Conservation (phyloP, 2,888 invertebrate genomes). For the Iphiclides podalirius region DNA sequence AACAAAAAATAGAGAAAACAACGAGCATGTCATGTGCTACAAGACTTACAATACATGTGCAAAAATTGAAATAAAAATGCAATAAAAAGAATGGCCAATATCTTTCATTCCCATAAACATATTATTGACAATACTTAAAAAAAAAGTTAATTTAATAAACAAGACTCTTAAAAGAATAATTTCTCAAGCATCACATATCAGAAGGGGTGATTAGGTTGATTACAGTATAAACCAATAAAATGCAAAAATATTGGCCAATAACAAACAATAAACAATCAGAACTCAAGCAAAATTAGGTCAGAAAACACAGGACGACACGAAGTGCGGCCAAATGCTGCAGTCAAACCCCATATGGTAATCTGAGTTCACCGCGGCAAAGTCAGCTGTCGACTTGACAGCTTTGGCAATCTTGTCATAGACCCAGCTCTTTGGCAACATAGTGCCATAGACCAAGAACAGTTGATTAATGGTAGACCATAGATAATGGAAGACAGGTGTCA, state of each 20-base stretch:
- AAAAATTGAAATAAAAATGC: conserved; percentile 28
- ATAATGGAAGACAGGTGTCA: not conserved
- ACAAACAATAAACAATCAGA: conserved; percentile 21
- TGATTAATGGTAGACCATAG: not conserved
- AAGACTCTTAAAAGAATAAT: no score
- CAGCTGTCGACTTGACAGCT: conserved; percentile 26
- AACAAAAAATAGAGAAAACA: conserved; percentile 42
- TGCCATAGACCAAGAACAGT: not conserved
- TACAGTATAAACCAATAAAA: no score
- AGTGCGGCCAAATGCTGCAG: conserved; percentile 73
- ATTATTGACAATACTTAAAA: no score
- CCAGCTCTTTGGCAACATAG: not conserved
- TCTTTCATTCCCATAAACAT: no score
- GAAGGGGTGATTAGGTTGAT: no score
- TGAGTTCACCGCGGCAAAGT: conserved; percentile 78
- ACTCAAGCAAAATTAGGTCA: conserved; percentile 38
- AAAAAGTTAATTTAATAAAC: no score
- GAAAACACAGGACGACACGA: conserved; percentile 76
- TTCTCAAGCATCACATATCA: no score
- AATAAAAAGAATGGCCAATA: conserved; percentile 19
- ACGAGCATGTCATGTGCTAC: conserved; percentile 53
- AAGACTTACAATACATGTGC: conserved; percentile 55
- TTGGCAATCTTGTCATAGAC: conserved; percentile 31
- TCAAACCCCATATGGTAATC: conserved; percentile 93
- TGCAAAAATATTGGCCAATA: conserved; percentile 14